Evolutionary conservation across 1,140 invertebrate species (phyloP).

Genomic region (Macrotrachela quadricornifera): DNA sequence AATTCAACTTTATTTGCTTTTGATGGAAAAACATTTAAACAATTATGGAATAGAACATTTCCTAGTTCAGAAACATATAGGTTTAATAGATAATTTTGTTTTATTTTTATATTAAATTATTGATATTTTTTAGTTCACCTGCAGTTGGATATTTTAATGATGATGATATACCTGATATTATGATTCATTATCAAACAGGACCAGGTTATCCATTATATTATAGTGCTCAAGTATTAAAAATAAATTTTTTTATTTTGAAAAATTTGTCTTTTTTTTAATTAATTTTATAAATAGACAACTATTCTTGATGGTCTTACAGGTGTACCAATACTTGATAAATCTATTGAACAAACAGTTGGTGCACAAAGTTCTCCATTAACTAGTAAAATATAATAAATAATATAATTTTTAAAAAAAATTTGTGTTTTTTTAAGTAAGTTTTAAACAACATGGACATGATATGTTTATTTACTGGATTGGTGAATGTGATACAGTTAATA

Average conservation of each 20-base stretch:
- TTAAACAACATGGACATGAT: slow-evolving; percentile 43
- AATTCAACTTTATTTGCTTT: slow-evolving; percentile 15
- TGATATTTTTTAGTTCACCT: slow-evolving; percentile 16
- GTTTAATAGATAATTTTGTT: slow-evolving; percentile 9
- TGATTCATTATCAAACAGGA: slow-evolving; percentile 17
- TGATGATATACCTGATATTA: slow-evolving; percentile 20
- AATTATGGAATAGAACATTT: slow-evolving; percentile 15
- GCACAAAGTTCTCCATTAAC: slow-evolving; percentile 44
- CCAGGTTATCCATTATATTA: slow-evolving; percentile 49
- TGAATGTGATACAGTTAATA: slow-evolving; percentile 35
- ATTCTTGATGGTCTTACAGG: slow-evolving; percentile 47
- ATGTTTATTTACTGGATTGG: slow-evolving; percentile 51
- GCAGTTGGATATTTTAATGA: slow-evolving; percentile 23
- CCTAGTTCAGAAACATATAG: slow-evolving; percentile 16
- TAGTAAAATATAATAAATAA: too few relatives aligned
- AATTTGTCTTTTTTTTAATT: slow-evolving; percentile 21
- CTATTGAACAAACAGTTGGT: slow-evolving; percentile 44
- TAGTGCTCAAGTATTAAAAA: slow-evolving; percentile 40
- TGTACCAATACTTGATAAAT: slow-evolving; percentile 36
- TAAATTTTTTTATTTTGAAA: slow-evolving; percentile 7
- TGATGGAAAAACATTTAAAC: slow-evolving; percentile 15
- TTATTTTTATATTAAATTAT: neutral
- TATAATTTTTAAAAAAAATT: too few relatives aligned
- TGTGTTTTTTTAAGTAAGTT: slow-evolving; percentile 25
- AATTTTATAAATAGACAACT: slow-evolving; percentile 31